Base-by-base conservation (phyloP, 2,888 invertebrate species). In the Gymnoscelis rufifasciata region DNA sequence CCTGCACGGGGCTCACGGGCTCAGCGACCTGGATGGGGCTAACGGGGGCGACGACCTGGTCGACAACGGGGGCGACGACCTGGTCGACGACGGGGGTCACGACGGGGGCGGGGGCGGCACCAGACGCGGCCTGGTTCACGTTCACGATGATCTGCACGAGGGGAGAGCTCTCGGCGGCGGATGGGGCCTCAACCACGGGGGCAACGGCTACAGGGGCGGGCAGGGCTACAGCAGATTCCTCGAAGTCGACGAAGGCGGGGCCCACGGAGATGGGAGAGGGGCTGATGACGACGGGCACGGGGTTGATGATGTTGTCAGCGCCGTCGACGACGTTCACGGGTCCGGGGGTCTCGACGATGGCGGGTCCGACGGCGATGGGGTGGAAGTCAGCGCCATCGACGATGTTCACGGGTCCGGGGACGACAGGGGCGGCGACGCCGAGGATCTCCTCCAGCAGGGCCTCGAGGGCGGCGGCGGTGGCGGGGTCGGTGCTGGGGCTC, bases 71-170 rank as follows among this genome's bases (percentile, higher is more conserved):
- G 33, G 10, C 23, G 47, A 37, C 11, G 19, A 44, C 36, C 28
- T 29, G 15, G 7, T 30, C 46, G 15, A 40, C 27, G 35, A 36
- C 35, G 19, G 35, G 7, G 19, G 53, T 51, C 29, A 36, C 7
- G 8, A 48, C 47, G 5, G 35, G 52, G 40, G 39, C 31, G 39
- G 33, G 36, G 19, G 19, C 19, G 31, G 28, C 29, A 30, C 31
- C 52, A 24, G 54, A 46, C 15, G 43, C 30, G 38, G 40, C 40
- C 42, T 50, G 38, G 51, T 60, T 58, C 42, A 66, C 52, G 60
- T 67, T 69, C 45, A 68, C 36, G 47, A 66, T 63, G 55, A 68
- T 67, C 50, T 66, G 64, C 24, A 66, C 60, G 23, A 68, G 59
- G 46, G 64, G 60, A 53, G 60, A 13, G 40, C 41, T 43, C 19